Evolutionary conservation across 2,113 vertebrate species (phyloP), one percentile per base, ranked within the genome.

Genomic region (Tinamus guttatus): DNA sequence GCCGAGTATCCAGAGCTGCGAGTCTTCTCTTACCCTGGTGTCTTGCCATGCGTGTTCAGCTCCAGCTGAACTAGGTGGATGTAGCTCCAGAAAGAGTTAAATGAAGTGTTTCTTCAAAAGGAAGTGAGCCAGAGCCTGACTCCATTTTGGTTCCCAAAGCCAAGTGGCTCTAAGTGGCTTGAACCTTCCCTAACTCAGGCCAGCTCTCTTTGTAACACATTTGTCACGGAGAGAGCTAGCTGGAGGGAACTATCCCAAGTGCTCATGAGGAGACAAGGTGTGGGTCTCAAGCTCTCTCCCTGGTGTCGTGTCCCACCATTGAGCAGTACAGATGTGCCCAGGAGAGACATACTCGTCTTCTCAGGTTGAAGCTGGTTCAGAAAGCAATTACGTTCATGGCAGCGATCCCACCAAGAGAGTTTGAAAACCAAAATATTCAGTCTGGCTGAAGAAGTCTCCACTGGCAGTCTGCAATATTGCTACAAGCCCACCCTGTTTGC

Each of bases 381-480:
- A 87, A 73, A 93, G 47, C 93, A 81, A 56, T 89, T 73, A 27
- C 4, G 47, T 79, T 79, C 69, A 69, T 9, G 5, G 74, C 78
- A 93, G 77, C 89, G 84, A 52, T 85, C 65, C 58, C 41, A 47
- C 69, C 62, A 81, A 73, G 88, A 79, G 74, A 34, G 77, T 40
- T 2, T 84, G 77, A 89, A 91, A 58, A 62, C 54, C 0, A 5
- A 87, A 89, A 41, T 68, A 49, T 52, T 65, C 16, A 52, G 91
- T 74, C 86, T 85, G 91, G 81, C 94, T 93, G 89, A 81, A 65
- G 84, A 60, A 49, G 21, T 56, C n/a, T 90, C 85, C 0, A 0
- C 93, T 87, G 91, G 78, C 79, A 91, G 68, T 38, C 38, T 60
- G 36, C 28, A 41, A 28, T 80, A 20, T 47, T 90, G 87, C 83